Base-by-base conservation (phyloP, 2,888 invertebrate genomes). In the Hipparchia sbordonii region DNA sequence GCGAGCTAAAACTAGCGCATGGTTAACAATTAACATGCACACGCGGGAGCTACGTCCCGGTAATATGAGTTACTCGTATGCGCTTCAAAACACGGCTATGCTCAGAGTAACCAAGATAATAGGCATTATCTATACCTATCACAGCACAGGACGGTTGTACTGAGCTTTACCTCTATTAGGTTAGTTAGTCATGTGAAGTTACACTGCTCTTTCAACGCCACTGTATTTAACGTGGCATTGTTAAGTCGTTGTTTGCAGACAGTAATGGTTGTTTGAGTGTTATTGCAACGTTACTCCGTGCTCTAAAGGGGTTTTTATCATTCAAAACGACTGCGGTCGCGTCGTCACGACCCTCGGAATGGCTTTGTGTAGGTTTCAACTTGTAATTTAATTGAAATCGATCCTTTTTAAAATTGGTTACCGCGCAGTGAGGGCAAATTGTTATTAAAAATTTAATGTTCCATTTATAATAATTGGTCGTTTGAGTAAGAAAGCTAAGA, bases 361-460 rank as follows among this genome's bases (percentile, higher is more conserved):
- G 67, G 45, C 67, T 56, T 67, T 67, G 67, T 56, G 51, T 65
- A 57, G 67, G 56, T 67, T 45, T 67, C 45, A 13, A 67, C 56
- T 67, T 45, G 56, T 13, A 13, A 67, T 56, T 56, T 67, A 67
- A 67, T 67, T 67, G 56, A 46, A 67, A 56, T 56, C 56, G 67
- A 67, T 56, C 56, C 67, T 56, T 52, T 39, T 9, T 33, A 56
- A 56, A 67, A 56, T 56, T 56, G 13, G 67, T 13, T 67, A 45
- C 13, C 8, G 9, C 56, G 45, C 67, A 6, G 56, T 13, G 13
- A 56, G 10, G 13, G 13, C 39, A 13, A 67, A 56, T 56, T 45
- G 61, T 62, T 62, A 62, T 62, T 46, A 62, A 62, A 62, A 62
- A n/a, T 13, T 61, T 62, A 46, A 46, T 46, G n/a, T 62, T 46